Conservation (phyloP, 2,113 vertebrate species). For the Brevimyrus niger region DNA sequence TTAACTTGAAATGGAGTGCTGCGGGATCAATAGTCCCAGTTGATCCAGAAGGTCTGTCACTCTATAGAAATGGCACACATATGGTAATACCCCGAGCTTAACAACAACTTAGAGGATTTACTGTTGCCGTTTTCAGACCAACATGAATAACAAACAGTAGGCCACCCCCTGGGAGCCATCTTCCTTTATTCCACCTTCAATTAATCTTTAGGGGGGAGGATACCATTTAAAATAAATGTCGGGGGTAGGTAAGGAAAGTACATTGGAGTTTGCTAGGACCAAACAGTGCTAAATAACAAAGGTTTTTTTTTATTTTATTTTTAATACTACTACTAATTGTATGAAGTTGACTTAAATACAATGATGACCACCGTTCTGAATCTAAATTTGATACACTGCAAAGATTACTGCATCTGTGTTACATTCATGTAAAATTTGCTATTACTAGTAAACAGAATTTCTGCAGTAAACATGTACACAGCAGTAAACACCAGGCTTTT, state of each 20-base stretch:
- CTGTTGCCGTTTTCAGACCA: conserved; percentile 62
- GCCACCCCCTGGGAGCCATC: conserved; percentile 56
- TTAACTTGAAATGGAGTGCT: conserved; percentile 76
- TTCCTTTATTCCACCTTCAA: conserved; percentile 58
- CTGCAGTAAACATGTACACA: not conserved
- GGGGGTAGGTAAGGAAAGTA: conserved; percentile 39
- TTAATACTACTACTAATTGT: not conserved
- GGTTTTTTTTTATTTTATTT: not conserved
- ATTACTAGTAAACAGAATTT: not conserved
- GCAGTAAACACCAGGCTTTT: not conserved
- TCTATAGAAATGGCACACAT: conserved; percentile 69
- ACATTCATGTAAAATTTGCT: not conserved
- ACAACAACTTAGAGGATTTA: conserved; percentile 69
- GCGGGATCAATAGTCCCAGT: conserved; percentile 73
- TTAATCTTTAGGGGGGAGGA: conserved; percentile 66
- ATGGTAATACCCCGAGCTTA: conserved; percentile 68
- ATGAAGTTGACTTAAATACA: not conserved
- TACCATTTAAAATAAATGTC: conserved; percentile 61
- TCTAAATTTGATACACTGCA: not conserved
- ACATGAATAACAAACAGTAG: conserved; percentile 63
- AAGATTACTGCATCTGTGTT: not conserved
- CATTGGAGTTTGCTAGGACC: not conserved
- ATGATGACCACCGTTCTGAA: not conserved
- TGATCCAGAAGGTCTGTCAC: conserved; percentile 66
- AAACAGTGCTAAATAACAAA: conserved; percentile 12